Conservation (phyloP, 30 jellyfish, hydroid and myxozoan genomes). For the Pelagia noctiluca region DNA sequence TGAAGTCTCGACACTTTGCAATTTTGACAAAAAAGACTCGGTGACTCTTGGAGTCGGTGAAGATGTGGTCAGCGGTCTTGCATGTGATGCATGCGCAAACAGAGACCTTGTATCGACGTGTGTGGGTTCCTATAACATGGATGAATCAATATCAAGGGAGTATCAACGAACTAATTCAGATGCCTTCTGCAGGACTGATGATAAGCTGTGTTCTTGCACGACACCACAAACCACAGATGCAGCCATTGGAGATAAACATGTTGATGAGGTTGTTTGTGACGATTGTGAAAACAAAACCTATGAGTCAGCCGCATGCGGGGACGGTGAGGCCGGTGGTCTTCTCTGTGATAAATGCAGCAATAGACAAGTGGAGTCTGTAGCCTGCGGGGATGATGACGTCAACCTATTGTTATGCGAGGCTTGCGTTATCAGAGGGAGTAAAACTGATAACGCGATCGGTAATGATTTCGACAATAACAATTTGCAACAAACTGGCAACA, state of each 20-base stretch:
- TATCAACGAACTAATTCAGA: not conserved
- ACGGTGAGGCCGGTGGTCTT: constrained; percentile 27
- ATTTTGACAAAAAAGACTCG: constrained; percentile 44
- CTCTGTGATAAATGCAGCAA: constrained; percentile 44
- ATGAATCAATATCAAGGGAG: not conserved
- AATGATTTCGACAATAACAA: no score
- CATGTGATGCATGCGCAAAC: constrained; percentile 76
- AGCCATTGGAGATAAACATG: constrained; percentile 68
- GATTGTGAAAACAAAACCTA: constrained; percentile 48
- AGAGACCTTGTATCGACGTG: constrained; percentile 46
- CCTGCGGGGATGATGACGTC: constrained; percentile 86
- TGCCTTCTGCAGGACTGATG: constrained; percentile 71
- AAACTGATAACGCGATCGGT: constrained; percentile 72
- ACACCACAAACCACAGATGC: constrained; percentile 52
- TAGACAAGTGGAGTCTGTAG: constrained; percentile 47
- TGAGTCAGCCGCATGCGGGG: constrained; percentile 69
- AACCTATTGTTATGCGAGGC: constrained; percentile 63
- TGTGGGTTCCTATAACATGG: constrained; percentile 70
- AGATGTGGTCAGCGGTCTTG: constrained; percentile 51
- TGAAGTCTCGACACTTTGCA: constrained; percentile 19
- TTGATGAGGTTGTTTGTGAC: constrained; percentile 76
- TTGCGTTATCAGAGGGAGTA: constrained; percentile 43
- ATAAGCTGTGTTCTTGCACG: constrained; percentile 79
- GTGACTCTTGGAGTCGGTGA: constrained; percentile 80
- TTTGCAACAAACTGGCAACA: constrained; percentile 20